Evolutionary conservation across 2,888 invertebrate species (phyloP).

Genomic region (Seira sanloemensis): DNA sequence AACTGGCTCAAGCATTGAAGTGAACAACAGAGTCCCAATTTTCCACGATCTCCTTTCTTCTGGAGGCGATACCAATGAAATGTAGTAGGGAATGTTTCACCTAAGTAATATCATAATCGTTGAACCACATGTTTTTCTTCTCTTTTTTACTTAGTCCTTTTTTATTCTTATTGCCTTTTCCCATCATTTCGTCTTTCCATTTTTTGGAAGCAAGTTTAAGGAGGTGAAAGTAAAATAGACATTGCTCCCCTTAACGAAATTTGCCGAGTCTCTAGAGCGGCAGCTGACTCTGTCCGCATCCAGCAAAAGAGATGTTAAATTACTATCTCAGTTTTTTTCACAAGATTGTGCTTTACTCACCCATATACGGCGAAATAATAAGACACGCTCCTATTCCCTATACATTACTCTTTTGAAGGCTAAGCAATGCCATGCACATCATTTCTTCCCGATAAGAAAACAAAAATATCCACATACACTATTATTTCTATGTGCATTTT

Average conservation of each 20-base stretch:
- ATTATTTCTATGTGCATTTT: no score
- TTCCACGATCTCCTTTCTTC: background rate
- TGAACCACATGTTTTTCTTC: background rate
- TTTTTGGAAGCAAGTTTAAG: background rate
- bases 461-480: no score
- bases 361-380: background rate
- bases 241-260: slow-evolving; percentile 40
- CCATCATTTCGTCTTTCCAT: background rate
- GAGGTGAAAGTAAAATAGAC: background rate
- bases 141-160: background rate
- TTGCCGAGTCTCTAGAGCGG: slow-evolving; percentile 50
- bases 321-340: background rate
- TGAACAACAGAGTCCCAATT: background rate
- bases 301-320: background rate
- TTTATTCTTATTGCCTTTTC: background rate
- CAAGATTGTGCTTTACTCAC: slow-evolving; percentile 4
- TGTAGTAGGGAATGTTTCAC: background rate
- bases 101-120: background rate
- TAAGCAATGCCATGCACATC: no score
- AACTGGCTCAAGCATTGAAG: background rate
- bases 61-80: background rate
- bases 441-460: no score
- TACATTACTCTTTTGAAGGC: no score
- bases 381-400: no score
- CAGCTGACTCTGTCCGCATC: slow-evolving; percentile 50